Evolutionary conservation across 2,797 vertebrate species (phyloP).

Genomic region (Microctenopoma steveboyesi): DNA sequence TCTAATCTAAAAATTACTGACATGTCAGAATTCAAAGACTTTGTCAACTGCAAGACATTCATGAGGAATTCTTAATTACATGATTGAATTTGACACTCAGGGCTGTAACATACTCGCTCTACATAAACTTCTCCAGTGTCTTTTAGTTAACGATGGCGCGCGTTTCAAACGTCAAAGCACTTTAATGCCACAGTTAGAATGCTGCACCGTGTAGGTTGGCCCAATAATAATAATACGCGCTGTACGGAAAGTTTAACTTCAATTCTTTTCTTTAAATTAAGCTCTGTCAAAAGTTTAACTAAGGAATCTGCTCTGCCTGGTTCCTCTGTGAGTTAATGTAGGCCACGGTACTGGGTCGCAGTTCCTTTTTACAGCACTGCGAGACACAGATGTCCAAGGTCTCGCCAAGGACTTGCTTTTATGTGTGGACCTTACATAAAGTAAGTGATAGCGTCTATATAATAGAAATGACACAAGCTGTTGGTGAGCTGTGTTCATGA

Average conservation of each 20-base stretch:
- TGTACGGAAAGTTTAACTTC: conserved; percentile 9
- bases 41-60: conserved; percentile 42
- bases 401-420: no score
- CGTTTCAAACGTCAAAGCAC: conserved; percentile 18
- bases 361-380: no score
- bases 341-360: no score
- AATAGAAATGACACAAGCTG: no score
- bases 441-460: no score
- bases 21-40: conserved; percentile 54
- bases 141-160: not conserved
- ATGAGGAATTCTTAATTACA: conserved; percentile 26
- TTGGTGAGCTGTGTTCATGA: no score
- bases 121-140: not conserved
- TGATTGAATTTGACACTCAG: conserved; percentile 28
- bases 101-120: not conserved
- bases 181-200: not conserved
- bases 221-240: not conserved
- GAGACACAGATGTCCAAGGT: no score
- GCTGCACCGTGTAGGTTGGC: not conserved
- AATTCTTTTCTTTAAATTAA: not conserved
- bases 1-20: conserved; percentile 65
- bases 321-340: no score
- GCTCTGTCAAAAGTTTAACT: no score
- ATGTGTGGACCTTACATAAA: no score
- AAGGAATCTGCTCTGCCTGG: no score